Conservation (phyloP, 2,113 vertebrate genomes). For the Thunnus thynnus region DNA sequence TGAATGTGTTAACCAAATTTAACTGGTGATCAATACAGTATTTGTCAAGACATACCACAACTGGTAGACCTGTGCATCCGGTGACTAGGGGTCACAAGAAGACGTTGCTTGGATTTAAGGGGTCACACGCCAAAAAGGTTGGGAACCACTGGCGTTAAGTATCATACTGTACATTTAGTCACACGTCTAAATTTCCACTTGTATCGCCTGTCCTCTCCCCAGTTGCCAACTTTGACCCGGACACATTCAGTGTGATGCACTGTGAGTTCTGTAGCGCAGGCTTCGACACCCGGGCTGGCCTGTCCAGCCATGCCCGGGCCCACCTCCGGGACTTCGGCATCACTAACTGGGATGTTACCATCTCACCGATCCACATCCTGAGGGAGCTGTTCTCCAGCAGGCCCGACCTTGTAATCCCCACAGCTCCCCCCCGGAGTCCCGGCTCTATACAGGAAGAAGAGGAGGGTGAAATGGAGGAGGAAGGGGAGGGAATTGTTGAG, state of each 20-base stretch:
- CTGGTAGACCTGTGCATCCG: not conserved
- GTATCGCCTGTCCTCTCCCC: conserved; percentile 34
- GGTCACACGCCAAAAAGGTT: too few species aligned
- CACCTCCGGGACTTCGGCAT: conserved; percentile 97
- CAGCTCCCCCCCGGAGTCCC: conserved; percentile 75
- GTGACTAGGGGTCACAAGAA: not conserved
- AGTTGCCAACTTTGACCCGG: conserved; percentile 97
- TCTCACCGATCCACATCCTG: conserved; percentile 95
- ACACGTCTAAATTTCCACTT: not conserved
- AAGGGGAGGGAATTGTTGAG: conserved; percentile 70
- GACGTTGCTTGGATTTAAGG: not conserved
- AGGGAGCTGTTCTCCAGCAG: conserved; percentile 93
- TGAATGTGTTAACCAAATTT: not conserved
- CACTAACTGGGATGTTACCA: conserved; percentile 97
- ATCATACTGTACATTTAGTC: not conserved
- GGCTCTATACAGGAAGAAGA: conserved; percentile 58
- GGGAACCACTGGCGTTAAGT: not conserved
- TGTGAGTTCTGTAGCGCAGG: conserved; percentile 98
- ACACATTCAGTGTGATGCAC: conserved; percentile 97
- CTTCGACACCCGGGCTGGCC: conserved; percentile 94
- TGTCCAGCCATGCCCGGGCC: conserved; percentile 95
- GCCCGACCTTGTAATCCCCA: conserved; percentile 86
- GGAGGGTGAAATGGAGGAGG: conserved; percentile 67
- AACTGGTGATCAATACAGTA: not conserved
- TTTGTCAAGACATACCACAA: too few species aligned